A percentile compares a stretch with the other conserved stretches of the same genome.
phyloP scores from a whole-genome alignment of 2,113 vertebrate species.

The Gobio gobio region DNA sequence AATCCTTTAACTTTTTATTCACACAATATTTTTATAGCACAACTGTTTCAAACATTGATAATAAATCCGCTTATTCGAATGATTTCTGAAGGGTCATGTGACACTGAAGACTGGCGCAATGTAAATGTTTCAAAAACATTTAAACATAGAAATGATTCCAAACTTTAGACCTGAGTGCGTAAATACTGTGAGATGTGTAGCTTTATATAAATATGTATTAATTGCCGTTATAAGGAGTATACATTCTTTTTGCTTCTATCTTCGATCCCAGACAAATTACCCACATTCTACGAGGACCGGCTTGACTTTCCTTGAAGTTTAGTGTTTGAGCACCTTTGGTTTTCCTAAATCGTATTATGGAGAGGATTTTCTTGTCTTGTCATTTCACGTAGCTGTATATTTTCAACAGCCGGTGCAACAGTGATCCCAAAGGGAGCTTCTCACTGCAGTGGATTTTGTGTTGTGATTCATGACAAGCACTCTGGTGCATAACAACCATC shows the following conservation, averaged over 20 bases:
- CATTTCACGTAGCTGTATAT: conserved; percentile 30
- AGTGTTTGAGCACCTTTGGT: not conserved
- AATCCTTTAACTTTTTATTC: too few species aligned
- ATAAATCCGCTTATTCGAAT: too few species aligned
- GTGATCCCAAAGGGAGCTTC: conserved; percentile 63
- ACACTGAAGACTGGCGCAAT: too few species aligned
- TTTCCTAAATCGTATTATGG: not conserved
- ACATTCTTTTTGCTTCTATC: not conserved
- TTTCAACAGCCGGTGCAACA: conserved; percentile 60
- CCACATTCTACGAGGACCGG: not conserved
- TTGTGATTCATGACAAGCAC: conserved; percentile 66
- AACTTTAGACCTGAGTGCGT: too few species aligned
- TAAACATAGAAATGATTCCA: too few species aligned
- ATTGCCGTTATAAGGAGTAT: not conserved
- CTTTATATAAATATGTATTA: not conserved
- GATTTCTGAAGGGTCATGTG: too few species aligned
- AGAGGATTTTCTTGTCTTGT: not conserved
- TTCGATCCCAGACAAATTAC: too few species aligned
- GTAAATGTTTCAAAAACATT: too few species aligned
- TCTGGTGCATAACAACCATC: conserved; percentile 53
- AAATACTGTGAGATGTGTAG: too few species aligned
- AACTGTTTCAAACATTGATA: too few species aligned
- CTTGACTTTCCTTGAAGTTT: not conserved
- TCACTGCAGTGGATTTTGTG: conserved; percentile 70
- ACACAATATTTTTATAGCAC: too few species aligned